These are phyloP conservation scores for Urophycis tenuis DNA, from an alignment of 2,797 vertebrate species.

Conservation along the genomic window DNA sequence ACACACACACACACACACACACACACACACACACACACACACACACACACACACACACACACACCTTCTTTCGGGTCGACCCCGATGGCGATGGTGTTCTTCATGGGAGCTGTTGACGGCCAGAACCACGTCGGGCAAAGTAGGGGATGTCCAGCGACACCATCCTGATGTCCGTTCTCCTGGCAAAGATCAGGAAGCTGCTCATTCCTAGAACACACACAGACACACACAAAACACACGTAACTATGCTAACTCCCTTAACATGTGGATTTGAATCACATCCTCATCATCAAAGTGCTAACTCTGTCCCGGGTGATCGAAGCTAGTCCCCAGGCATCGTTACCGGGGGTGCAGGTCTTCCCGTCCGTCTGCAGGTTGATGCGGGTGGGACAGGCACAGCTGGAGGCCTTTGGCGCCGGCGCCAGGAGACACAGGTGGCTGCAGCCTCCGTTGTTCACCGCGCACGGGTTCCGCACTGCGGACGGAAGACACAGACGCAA, in stretches of 20 bases:
- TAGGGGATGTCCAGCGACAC: conserved; percentile 97
- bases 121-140: conserved; percentile 92
- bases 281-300: neutral
- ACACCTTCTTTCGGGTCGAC: conserved; percentile 91
- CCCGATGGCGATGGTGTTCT: conserved; percentile 96
- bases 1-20: no score
- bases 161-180: conserved; percentile 92
- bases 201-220: conserved; percentile 80
- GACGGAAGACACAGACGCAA: conserved; percentile 18
- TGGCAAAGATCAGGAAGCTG: conserved; percentile 94
- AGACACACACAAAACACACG: conserved; percentile 8
- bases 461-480: conserved; percentile 78
- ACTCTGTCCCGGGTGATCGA: neutral
- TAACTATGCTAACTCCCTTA: neutral
- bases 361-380: conserved; percentile 88
- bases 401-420: conserved; percentile 83
- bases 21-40: neutral
- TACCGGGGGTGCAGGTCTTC: conserved; percentile 90
- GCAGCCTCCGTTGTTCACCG: conserved; percentile 85
- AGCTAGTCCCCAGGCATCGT: conserved; percentile 2
- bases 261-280: neutral
- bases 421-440: conserved; percentile 96
- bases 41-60: no score
- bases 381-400: conserved; percentile 94
- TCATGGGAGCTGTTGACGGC: conserved; percentile 91